These are phyloP conservation scores for Trematomus loennbergii DNA, from an alignment of 2,113 vertebrate genomes.

Conservation along the genomic window DNA sequence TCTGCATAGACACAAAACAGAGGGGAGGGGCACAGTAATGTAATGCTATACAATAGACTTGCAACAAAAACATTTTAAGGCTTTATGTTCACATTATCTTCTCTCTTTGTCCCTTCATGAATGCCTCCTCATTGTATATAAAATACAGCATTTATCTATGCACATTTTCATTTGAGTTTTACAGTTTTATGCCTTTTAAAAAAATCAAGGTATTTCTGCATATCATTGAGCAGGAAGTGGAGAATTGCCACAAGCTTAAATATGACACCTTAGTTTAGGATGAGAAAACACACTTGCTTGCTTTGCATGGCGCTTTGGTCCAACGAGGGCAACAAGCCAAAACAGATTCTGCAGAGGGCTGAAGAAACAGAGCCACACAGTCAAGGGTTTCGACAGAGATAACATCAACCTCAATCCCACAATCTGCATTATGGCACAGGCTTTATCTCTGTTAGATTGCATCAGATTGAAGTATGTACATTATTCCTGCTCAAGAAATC, in stretches of 20 bases:
- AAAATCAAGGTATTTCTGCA: background rate
- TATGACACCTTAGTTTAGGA: constrained; percentile 28
- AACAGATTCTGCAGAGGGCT: constrained; percentile 12
- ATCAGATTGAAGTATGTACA: background rate
- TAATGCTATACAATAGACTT: constrained; percentile 1
- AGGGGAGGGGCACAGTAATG: background rate
- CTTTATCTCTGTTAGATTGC: background rate
- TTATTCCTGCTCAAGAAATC: background rate
- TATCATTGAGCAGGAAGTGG: constrained; percentile 20
- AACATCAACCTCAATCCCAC: background rate
- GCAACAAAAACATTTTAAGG: background rate
- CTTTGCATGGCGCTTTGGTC: constrained; percentile 32
- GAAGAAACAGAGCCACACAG: constrained; percentile 4
- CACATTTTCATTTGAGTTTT: background rate
- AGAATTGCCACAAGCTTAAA: constrained; percentile 45
- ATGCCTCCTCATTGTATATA: background rate
- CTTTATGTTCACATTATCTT: background rate
- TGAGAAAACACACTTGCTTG: constrained; percentile 20
- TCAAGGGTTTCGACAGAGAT: constrained; percentile 2
- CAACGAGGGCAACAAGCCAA: constrained; percentile 18
- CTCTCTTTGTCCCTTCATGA: background rate
- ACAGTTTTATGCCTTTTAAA: constrained; percentile 18
- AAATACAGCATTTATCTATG: constrained; percentile 10
- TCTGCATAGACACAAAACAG: background rate
- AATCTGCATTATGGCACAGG: background rate